Percentiles rank a stretch among this genome's conserved stretches.
These are phyloP conservation scores for Denticeps clupeoides DNA, from an alignment of 2,797 vertebrate species.

Conservation along the genomic window DNA sequence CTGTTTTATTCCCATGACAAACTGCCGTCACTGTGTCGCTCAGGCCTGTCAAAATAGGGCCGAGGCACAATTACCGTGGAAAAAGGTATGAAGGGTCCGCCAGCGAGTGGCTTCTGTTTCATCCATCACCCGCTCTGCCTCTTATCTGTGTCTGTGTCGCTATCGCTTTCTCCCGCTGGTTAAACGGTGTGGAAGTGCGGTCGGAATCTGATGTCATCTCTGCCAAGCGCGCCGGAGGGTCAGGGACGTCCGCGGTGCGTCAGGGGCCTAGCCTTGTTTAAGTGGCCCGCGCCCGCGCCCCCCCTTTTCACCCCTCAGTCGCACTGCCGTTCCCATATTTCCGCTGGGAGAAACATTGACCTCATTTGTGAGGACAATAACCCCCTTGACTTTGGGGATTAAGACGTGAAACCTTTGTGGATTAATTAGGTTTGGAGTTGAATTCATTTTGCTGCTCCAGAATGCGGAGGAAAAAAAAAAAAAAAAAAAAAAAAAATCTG, in stretches of 20 bases:
- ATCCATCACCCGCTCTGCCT: slow-evolving; percentile 14
- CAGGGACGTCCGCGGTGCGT: too few species aligned
- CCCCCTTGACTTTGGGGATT: slow-evolving; percentile 78
- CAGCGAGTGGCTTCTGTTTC: slow-evolving; percentile 42
- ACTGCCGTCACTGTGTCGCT: slow-evolving; percentile 56
- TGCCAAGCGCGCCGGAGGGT: too few species aligned
- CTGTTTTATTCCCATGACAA: slow-evolving; percentile 36
- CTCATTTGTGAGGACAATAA: slow-evolving; percentile 80
- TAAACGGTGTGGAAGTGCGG: too few species aligned
- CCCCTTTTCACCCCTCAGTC: slow-evolving; percentile 30
- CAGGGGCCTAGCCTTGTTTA: slow-evolving; percentile 6
- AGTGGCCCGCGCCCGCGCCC: slow-evolving; percentile 45
- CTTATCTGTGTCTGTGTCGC: not conserved
- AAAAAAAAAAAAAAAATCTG: slow-evolving; percentile 34
- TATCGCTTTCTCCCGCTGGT: too few species aligned
- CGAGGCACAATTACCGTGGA: slow-evolving; percentile 50
- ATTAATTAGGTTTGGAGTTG: slow-evolving; percentile 75
- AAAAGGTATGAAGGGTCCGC: slow-evolving; percentile 49
- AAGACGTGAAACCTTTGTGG: slow-evolving; percentile 78
- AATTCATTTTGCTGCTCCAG: slow-evolving; percentile 65
- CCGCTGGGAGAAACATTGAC: slow-evolving; percentile 70
- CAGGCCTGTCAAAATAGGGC: slow-evolving; percentile 46
- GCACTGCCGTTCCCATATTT: slow-evolving; percentile 54
- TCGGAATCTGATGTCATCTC: too few species aligned
- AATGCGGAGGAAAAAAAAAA: slow-evolving; percentile 44